Evolutionary conservation across 1,140 invertebrate genomes (phyloP), one percentile per base, ranked within the genome.

Genomic region (Bombyx mandarina): DNA sequence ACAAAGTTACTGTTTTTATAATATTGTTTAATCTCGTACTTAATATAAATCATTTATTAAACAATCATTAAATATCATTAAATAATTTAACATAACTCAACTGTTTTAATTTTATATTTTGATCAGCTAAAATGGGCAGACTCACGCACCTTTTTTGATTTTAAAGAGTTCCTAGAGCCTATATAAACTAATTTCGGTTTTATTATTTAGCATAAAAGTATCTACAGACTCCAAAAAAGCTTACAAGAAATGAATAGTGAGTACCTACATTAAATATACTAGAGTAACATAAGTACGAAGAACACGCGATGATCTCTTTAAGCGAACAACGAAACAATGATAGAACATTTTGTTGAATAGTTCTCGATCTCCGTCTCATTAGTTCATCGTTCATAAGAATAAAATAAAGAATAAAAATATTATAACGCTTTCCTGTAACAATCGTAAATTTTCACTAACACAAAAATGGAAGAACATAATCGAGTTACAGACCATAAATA

Each of bases 271-370:
- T 35, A 35, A 35, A 35, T 35, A 35, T 35, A 35, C 26, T 22
- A 60, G 12, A 45, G 10, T 9, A 48, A 58, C 54, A 50, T 63
- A 59, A 67, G 61, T 51, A 60, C 55, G 46, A 54, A 63, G 56
- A 71, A 62, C 76, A 81, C 79, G 77, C 79, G 69, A 81, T 70
- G 66, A 72, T 71, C 73, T 64, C 66, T 71, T 77, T 73, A 75
- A 63, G 66, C 67, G 69, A 69, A 69, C 63, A 71, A 43, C 55
- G 58, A 75, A 70, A 81, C 75, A 81, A 79, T 77, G 56, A 77
- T 47, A 62, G 52, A 70, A 71, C 66, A 68, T 64, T 18, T 58
- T 51, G 60, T 71, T 68, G 55, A 43, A 62, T 43, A 61, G 74
- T 73, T 77, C 69, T 67, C 73, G 67, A 75, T 72, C 62, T 60